Base-by-base conservation (phyloP, 2,113 vertebrate genomes). In the Hucho hucho region DNA sequence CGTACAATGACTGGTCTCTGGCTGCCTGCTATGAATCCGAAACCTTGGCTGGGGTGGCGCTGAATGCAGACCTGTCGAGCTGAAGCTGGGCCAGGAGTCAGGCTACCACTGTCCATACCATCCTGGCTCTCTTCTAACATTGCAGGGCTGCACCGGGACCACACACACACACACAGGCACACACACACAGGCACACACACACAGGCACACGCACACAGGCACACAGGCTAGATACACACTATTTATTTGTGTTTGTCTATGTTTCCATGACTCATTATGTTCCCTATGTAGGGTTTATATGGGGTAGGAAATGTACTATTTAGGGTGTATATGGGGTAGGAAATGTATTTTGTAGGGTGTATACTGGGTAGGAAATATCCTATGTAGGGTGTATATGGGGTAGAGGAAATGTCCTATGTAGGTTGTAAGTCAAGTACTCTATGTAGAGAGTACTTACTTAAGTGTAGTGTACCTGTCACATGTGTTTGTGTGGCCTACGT, bases 91-190 rank as follows among this genome's bases (percentile, higher is more conserved):
- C 94, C 94, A 92, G 96, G 89, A 93, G 95, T 95, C 94, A 97
- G 93, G 92, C 95, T 95, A 88, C 93, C 94, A 95, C 93, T 96
- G 95, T 98, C 96, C 97, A 97, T 96, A 87, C 90, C 93, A 98
- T 97, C 93, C 87, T 94, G 82, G 79, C 86, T 85, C 92, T 95
- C 94, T 91, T 95, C 95, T 94, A 90, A 94, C 93, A 96, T 97
- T 92, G 94, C 97, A 98, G 95, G 94, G 94, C 97, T 96, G 91
- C 59, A 22, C 77, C 46, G 59, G 26, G 25, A 64, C 37, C 63
- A 67, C 28, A 64, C 28, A 77, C 56, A 79, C 22, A 77, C 49
- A 53, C 14, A 65, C 29, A 59, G 18, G 20, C 56, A 59, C 56
- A n/a, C 56, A 58, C 56, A n/a, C 56, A 18, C 14, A 58, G 3